Evolutionary conservation across 2,113 vertebrate species (phyloP).

Genomic region (Gallinago media): DNA sequence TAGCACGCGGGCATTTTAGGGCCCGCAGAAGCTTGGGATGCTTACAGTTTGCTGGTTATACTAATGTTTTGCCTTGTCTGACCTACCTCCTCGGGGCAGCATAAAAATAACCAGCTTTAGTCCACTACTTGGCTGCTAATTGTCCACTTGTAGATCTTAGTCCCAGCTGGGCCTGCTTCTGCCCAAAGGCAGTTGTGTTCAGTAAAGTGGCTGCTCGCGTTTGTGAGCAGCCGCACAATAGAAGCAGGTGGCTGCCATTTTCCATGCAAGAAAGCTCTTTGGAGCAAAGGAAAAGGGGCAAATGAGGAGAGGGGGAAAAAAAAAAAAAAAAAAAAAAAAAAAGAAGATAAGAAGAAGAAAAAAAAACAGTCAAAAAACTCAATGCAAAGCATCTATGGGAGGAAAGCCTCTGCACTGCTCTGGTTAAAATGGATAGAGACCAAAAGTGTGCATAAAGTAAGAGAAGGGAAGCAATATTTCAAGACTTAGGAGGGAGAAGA

Average conservation of each 20-base stretch:
- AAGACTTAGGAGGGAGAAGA: background rate
- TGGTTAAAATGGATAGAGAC: background rate
- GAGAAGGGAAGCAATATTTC: background rate
- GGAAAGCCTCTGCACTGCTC: background rate
- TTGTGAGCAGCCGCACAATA: background rate
- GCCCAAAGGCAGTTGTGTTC: slow-evolving; percentile 55
- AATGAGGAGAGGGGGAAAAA: background rate
- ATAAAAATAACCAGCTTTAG: slow-evolving; percentile 67
- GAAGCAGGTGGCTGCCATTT: slow-evolving; percentile 54
- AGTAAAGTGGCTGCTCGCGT: background rate
- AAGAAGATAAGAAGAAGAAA: background rate
- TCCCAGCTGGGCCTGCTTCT: slow-evolving; percentile 65
- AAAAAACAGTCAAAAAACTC: background rate
- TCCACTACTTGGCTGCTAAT: slow-evolving; percentile 67
- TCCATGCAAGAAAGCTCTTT: slow-evolving; percentile 7
- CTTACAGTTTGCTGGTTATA: slow-evolving; percentile 24
- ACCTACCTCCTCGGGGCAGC: slow-evolving; percentile 60
- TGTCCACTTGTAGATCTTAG: slow-evolving; percentile 59
- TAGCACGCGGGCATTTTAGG: background rate
- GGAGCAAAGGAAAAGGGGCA: background rate
- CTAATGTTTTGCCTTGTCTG: slow-evolving; percentile 45
- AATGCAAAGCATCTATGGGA: background rate
- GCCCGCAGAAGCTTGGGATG: slow-evolving; percentile 27
- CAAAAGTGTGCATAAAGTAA: background rate
- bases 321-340: too few species aligned